phyloP scores from a whole-genome alignment of 2,888 invertebrate species.

The Pteria penguin region DNA sequence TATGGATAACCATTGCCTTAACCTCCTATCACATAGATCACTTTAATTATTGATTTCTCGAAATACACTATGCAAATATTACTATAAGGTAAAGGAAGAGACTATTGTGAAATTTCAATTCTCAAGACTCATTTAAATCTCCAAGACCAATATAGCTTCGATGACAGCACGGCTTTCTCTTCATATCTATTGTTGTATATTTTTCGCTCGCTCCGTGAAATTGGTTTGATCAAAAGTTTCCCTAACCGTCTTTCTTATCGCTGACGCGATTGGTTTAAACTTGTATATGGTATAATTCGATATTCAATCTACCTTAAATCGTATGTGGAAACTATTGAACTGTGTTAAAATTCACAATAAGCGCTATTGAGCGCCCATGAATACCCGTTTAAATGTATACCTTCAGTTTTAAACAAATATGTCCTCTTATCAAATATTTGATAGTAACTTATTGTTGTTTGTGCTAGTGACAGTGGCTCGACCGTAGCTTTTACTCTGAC shows the following conservation, averaged over 20 bases:
- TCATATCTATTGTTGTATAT: no score
- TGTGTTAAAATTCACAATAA: neutral
- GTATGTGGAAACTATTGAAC: neutral
- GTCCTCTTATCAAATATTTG: neutral
- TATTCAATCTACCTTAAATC: neutral
- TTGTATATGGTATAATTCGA: neutral
- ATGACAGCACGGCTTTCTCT: no score
- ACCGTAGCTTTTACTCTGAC: neutral
- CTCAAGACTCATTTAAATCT: no score
- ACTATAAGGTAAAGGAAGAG: no score
- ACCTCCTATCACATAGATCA: no score
- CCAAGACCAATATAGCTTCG: no score
- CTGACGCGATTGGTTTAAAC: slow-evolving; percentile 11
- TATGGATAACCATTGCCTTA: no score
- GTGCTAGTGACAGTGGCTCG: neutral
- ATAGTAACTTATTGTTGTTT: neutral
- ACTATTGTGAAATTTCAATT: no score
- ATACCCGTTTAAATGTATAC: neutral
- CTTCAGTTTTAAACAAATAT: neutral
- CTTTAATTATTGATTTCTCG: no score
- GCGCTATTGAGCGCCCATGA: neutral
- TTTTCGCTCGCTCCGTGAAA: no score
- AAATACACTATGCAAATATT: no score
- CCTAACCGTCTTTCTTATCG: slow-evolving; percentile 18
- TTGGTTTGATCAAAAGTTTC: neutral